These are phyloP conservation scores for Epinephelus cyanopodus DNA, from an alignment of 2,113 vertebrate genomes.

Conservation along the genomic window DNA sequence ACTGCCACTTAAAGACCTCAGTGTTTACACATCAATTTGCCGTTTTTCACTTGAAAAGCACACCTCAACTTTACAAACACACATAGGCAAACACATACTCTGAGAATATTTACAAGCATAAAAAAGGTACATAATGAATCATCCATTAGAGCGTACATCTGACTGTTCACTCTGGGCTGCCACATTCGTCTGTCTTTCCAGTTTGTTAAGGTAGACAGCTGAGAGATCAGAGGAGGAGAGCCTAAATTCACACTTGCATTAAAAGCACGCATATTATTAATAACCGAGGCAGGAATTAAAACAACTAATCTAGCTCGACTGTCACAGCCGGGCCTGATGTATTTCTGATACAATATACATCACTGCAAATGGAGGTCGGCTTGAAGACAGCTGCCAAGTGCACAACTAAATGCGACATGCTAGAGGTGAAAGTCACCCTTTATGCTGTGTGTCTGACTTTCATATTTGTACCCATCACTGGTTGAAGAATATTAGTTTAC, in stretches of 20 bases:
- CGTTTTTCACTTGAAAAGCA: constrained; percentile 24
- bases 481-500: not conserved
- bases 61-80: constrained; percentile 17
- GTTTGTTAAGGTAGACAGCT: constrained; percentile 44
- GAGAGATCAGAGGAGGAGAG: constrained; percentile 29
- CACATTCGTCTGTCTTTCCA: constrained; percentile 28
- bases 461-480: not conserved
- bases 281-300: constrained; percentile 32
- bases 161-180: constrained; percentile 37
- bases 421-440: not conserved
- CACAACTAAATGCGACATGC: not conserved
- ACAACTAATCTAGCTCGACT: constrained; percentile 22
- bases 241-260: constrained; percentile 30
- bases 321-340: constrained; percentile 17
- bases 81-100: constrained; percentile 16
- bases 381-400: not conserved
- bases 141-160: constrained; percentile 58
- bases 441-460: not conserved
- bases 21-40: constrained; percentile 23
- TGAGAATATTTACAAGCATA: constrained; percentile 42
- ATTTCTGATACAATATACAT: constrained; percentile 7
- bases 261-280: constrained; percentile 45
- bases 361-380: not conserved
- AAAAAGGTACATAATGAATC: constrained; percentile 46
- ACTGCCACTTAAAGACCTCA: constrained; percentile 14